Evolutionary conservation across 2,797 vertebrate species (phyloP).

Genomic region (Glossophaga mutica): DNA sequence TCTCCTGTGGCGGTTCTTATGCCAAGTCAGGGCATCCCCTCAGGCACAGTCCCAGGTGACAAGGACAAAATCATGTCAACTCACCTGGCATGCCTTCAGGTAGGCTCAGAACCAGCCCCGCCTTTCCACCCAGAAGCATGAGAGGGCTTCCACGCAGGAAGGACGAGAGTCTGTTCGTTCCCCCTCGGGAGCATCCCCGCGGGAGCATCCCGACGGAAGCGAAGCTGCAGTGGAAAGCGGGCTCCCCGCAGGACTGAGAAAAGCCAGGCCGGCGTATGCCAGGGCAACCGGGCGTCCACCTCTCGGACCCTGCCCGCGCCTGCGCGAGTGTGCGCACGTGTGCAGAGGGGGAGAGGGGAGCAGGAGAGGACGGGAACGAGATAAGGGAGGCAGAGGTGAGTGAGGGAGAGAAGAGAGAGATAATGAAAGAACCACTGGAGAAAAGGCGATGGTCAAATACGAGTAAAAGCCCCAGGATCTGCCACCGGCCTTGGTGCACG

Average conservation of each 20-base stretch:
- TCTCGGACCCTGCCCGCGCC: background rate
- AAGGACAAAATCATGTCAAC: conserved; percentile 32
- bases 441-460: background rate
- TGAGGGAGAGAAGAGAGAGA: background rate
- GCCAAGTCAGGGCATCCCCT: conserved; percentile 33
- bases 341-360: background rate
- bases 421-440: background rate
- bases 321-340: background rate
- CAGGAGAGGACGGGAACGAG: background rate
- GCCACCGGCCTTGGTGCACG: background rate
- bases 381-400: background rate
- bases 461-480: background rate
- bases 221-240: background rate
- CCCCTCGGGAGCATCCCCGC: background rate
- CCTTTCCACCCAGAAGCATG: background rate
- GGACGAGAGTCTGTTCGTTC: background rate
- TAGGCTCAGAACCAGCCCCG: background rate
- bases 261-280: background rate
- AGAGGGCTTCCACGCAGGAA: background rate
- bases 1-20: background rate
- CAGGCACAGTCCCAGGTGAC: conserved; percentile 41
- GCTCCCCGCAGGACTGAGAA: conserved; percentile 57
- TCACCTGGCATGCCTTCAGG: background rate
- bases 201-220: background rate
- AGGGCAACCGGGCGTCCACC: conserved; percentile 41